Percentiles rank a stretch among this genome's conserved stretches.
Conservation (phyloP, 2,888 invertebrate genomes). For the Seladonia tumulorum region DNA sequence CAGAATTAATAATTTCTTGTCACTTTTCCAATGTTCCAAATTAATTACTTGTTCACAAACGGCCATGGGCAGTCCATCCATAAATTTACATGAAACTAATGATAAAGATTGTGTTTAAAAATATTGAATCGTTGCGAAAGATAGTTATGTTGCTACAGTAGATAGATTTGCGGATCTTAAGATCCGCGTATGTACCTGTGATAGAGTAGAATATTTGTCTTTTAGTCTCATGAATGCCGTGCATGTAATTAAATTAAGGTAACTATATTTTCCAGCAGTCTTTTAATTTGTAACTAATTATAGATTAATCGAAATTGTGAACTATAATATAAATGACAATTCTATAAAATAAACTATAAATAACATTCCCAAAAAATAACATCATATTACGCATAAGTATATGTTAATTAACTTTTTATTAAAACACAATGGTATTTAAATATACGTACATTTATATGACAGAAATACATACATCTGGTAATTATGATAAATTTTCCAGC, state of each 20-base stretch:
- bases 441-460: conserved; percentile 64
- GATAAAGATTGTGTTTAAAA: conserved; percentile 36
- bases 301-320: conserved; percentile 48
- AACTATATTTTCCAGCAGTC: conserved; percentile 38
- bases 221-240: conserved; percentile 53
- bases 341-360: conserved; percentile 1
- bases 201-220: conserved; percentile 78
- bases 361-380: conserved; percentile 49
- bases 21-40: conserved; percentile 40
- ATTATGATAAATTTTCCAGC: conserved; percentile 56
- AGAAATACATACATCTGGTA: conserved; percentile 61
- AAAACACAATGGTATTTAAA: conserved; percentile 60
- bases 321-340: conserved; percentile 31
- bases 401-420: conserved; percentile 67
- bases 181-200: conserved; percentile 79
- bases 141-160: conserved; percentile 55
- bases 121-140: conserved; percentile 45
- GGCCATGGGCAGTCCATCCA: neutral
- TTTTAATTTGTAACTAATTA: conserved; percentile 59
- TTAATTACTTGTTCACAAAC: conserved; percentile 36
- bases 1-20: conserved; percentile 44
- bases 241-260: conserved; percentile 59
- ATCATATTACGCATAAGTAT: conserved; percentile 41
- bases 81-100: conserved; percentile 34
- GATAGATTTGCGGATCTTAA: conserved; percentile 61